Evolutionary conservation across 92 coral and sea anemone species (phyloP).

Genomic region (Anthopleura xanthogrammica): DNA sequence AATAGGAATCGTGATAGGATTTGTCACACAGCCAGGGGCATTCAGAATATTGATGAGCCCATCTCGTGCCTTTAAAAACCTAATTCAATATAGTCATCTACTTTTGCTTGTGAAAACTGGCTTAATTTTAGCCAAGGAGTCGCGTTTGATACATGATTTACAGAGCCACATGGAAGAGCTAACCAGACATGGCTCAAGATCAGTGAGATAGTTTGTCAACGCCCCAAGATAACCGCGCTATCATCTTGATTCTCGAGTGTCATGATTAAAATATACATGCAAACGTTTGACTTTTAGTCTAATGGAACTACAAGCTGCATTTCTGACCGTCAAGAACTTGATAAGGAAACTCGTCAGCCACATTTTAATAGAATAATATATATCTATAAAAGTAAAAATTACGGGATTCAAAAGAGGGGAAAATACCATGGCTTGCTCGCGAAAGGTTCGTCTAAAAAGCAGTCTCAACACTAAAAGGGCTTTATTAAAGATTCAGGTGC

Average conservation of each 20-base stretch:
- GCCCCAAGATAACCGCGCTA: neutral
- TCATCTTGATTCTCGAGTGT: conserved; percentile 1
- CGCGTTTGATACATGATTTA: neutral
- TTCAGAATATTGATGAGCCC: neutral
- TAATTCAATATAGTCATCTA: neutral
- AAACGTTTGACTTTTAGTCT: neutral
- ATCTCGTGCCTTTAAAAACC: neutral
- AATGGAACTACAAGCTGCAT: neutral
- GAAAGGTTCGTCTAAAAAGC: neutral
- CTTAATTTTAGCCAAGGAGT: neutral
- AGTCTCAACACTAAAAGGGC: neutral
- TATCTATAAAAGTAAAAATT: neutral
- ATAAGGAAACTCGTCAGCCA: neutral
- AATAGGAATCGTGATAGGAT: neutral
- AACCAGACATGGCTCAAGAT: neutral
- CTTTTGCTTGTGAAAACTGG: neutral
- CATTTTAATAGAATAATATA: neutral
- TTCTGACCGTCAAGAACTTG: neutral
- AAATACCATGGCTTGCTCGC: neutral
- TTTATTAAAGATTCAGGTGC: neutral
- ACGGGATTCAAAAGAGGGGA: neutral
- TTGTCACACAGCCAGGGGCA: neutral
- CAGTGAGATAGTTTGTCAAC: conserved; percentile 6
- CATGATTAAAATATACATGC: conserved; percentile 1
- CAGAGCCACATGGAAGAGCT: neutral